Percentiles rank a stretch among this genome's conserved stretches.
These are phyloP conservation scores for Candoia aspera DNA, from an alignment of 2,113 vertebrate species.

Conservation along the genomic window DNA sequence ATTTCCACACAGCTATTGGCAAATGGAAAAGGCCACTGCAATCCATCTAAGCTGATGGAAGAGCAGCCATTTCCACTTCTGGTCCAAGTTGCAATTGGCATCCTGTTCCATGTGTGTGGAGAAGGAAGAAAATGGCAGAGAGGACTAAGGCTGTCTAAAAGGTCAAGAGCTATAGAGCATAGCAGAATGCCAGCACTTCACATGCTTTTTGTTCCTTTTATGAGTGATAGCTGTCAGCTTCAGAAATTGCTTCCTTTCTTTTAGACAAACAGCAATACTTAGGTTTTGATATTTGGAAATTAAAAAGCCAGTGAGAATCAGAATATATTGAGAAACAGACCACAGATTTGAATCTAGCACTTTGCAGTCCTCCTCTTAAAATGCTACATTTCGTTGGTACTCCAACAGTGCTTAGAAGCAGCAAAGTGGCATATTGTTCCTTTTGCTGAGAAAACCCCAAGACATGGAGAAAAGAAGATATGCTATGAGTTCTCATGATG, in stretches of 20 bases:
- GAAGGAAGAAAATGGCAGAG: background rate
- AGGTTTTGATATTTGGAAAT: background rate
- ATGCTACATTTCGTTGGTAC: background rate
- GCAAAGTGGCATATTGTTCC: background rate
- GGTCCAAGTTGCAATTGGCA: background rate
- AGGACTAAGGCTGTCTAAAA: background rate
- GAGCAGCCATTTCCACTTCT: background rate
- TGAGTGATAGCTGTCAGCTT: background rate
- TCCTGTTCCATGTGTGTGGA: background rate
- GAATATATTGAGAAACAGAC: background rate
- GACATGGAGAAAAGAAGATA: background rate
- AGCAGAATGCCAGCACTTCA: background rate
- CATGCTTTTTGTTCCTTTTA: background rate
- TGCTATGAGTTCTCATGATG: background rate
- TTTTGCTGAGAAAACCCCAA: background rate
- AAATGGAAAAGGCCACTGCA: background rate
- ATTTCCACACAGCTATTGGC: background rate
- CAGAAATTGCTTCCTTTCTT: background rate
- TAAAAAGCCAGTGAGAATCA: background rate
- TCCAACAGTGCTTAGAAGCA: background rate
- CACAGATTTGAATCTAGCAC: no score
- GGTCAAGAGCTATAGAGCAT: background rate
- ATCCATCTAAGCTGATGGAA: slow-evolving; percentile 3
- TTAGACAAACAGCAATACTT: background rate
- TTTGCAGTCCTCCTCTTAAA: background rate